Conservation (phyloP, 2,888 invertebrate species). For the Chamaedrilus cognettii region DNA sequence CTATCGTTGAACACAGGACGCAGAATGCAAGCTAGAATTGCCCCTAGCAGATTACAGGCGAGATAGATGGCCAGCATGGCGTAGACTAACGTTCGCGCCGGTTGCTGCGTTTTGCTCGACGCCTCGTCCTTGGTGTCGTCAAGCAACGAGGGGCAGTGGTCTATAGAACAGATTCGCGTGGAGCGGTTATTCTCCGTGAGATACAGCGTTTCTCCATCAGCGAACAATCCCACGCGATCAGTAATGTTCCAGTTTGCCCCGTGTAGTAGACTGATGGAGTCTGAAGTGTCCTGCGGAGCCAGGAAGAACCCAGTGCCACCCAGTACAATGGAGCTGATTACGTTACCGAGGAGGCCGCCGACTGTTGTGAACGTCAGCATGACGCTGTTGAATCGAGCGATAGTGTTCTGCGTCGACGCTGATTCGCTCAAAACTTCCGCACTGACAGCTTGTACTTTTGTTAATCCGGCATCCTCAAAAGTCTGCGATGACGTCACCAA, state of each 20-base stretch:
- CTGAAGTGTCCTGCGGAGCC: background rate
- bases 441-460: background rate
- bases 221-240: background rate
- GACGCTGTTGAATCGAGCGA: background rate
- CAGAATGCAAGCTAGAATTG: background rate
- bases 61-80: background rate
- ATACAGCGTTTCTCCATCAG: background rate
- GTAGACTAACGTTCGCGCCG: background rate
- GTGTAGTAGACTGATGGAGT: background rate
- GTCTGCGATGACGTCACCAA: background rate
- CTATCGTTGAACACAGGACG: background rate
- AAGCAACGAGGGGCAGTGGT: background rate
- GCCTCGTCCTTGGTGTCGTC: background rate
- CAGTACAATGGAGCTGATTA: background rate
- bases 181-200: background rate
- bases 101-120: too few species aligned
- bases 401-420: background rate
- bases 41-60: background rate
- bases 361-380: background rate
- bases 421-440: background rate
- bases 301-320: background rate
- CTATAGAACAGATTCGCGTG: background rate
- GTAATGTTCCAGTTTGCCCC: too few species aligned
- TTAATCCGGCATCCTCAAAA: background rate
- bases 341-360: background rate